Evolutionary conservation across 1,140 invertebrate species (phyloP).

Genomic region (Uloborus diversus): DNA sequence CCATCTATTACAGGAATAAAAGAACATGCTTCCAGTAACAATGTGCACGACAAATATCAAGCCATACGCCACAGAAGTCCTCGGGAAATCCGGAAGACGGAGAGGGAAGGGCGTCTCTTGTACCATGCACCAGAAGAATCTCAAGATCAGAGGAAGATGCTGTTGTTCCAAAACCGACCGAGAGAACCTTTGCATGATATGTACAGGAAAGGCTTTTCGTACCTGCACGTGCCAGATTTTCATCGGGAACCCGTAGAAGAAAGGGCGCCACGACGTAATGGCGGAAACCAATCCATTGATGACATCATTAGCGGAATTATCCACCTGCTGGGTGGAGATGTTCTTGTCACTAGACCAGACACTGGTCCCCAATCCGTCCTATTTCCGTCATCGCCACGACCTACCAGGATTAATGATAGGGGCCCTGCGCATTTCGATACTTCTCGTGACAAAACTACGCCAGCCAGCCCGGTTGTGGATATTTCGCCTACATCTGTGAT

Average conservation of each 20-base stretch:
- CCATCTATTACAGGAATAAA: not conserved
- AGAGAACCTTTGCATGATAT: slow-evolving; percentile 30
- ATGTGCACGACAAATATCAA: not conserved
- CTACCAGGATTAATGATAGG: slow-evolving; percentile 82
- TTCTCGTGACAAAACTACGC: not conserved
- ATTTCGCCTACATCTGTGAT: slow-evolving; percentile 17
- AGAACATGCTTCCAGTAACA: not conserved
- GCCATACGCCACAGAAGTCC: slow-evolving; percentile 1
- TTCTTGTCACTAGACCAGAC: slow-evolving; percentile 71
- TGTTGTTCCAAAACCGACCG: slow-evolving; percentile 37
- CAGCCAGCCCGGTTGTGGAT: slow-evolving; percentile 2
- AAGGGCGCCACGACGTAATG: not conserved
- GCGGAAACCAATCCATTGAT: slow-evolving; percentile 64
- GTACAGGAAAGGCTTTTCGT: slow-evolving; percentile 42
- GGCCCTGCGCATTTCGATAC: slow-evolving; percentile 70
- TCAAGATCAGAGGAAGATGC: slow-evolving; percentile 10
- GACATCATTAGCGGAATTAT: slow-evolving; percentile 91
- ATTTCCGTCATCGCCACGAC: slow-evolving; percentile 67
- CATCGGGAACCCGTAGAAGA: slow-evolving; percentile 47
- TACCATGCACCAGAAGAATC: slow-evolving; percentile 26
- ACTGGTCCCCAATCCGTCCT: slow-evolving; percentile 44
- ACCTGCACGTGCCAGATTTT: slow-evolving; percentile 48
- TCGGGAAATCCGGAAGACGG: slow-evolving; percentile 22
- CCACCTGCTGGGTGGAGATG: slow-evolving; percentile 86
- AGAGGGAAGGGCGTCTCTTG: slow-evolving; percentile 14